These are phyloP conservation scores for Andricus curvator DNA, from an alignment of 2,888 invertebrate genomes.

Conservation along the genomic window DNA sequence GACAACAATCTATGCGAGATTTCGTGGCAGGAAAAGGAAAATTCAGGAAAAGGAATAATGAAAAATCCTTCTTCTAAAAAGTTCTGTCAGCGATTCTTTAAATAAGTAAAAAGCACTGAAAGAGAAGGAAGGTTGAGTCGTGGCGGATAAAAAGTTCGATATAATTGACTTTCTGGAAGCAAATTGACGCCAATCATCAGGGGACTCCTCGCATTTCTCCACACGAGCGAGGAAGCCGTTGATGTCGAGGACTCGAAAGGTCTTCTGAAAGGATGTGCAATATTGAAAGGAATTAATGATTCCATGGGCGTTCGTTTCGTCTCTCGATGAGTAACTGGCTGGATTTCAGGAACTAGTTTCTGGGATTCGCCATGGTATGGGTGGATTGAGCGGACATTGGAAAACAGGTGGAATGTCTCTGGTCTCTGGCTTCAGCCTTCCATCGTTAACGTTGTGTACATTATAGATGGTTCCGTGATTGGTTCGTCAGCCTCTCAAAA, in stretches of 20 bases:
- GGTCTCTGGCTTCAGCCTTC: slow-evolving; percentile 65
- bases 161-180: neutral
- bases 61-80: no score
- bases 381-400: slow-evolving; percentile 46
- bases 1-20: no score
- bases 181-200: slow-evolving; percentile 23
- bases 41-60: no score
- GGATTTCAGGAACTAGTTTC: slow-evolving; percentile 43
- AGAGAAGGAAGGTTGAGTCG: neutral
- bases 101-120: neutral
- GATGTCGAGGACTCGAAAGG: slow-evolving; percentile 39
- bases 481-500: slow-evolving; percentile 72
- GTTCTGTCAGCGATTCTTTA: no score
- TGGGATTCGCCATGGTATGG: slow-evolving; percentile 32
- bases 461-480: slow-evolving; percentile 74
- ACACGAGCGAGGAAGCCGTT: slow-evolving; percentile 43
- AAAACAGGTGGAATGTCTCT: slow-evolving; percentile 63
- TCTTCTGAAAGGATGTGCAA: slow-evolving; percentile 63
- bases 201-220: neutral
- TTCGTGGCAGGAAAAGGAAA: no score
- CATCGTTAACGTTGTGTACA: slow-evolving; percentile 65
- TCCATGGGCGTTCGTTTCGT: slow-evolving; percentile 65
- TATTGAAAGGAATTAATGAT: slow-evolving; percentile 75
- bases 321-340: slow-evolving; percentile 44
- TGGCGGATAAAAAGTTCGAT: neutral